phyloP scores from a whole-genome alignment of 2,888 invertebrate genomes.

The Eupithecia exiguata region DNA sequence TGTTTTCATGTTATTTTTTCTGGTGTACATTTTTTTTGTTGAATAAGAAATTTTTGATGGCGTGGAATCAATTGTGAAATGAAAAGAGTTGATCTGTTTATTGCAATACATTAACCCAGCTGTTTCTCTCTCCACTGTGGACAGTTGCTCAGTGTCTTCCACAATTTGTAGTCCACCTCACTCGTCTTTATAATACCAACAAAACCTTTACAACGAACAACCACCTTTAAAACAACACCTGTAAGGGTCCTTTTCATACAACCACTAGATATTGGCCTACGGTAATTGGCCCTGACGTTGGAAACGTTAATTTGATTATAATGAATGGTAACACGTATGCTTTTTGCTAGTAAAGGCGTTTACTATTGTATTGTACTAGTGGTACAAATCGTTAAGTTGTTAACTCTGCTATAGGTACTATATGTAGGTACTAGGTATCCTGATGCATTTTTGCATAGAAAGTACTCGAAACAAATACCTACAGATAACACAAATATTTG shows the following conservation, averaged over 20 bases:
- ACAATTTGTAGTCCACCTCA: slow-evolving; percentile 71
- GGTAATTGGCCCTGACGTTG: slow-evolving; percentile 62
- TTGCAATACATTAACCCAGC: slow-evolving; percentile 13
- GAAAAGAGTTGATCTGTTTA: too few species aligned
- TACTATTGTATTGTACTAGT: slow-evolving; percentile 15
- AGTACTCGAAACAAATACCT: too few species aligned
- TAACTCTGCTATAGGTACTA: too few species aligned
- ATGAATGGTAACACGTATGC: slow-evolving; percentile 65
- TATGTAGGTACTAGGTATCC: too few species aligned
- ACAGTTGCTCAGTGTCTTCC: slow-evolving; percentile 65
- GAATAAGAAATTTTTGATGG: too few species aligned
- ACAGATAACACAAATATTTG: too few species aligned
- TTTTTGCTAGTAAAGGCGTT: slow-evolving; percentile 25
- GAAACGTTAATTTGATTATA: slow-evolving; percentile 72
- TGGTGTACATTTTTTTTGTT: too few species aligned
- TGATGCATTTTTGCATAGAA: too few species aligned
- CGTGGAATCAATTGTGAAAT: too few species aligned
- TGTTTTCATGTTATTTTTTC: too few species aligned
- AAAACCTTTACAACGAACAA: slow-evolving; percentile 16
- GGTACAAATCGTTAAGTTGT: neutral
- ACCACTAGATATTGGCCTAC: slow-evolving; percentile 41
- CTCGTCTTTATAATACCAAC: slow-evolving; percentile 61
- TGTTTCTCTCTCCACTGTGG: slow-evolving; percentile 13
- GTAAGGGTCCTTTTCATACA: slow-evolving; percentile 14
- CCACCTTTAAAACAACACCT: slow-evolving; percentile 9